These are phyloP conservation scores for Labeo rohita DNA, from an alignment of 2,113 vertebrate species.

Conservation along the genomic window DNA sequence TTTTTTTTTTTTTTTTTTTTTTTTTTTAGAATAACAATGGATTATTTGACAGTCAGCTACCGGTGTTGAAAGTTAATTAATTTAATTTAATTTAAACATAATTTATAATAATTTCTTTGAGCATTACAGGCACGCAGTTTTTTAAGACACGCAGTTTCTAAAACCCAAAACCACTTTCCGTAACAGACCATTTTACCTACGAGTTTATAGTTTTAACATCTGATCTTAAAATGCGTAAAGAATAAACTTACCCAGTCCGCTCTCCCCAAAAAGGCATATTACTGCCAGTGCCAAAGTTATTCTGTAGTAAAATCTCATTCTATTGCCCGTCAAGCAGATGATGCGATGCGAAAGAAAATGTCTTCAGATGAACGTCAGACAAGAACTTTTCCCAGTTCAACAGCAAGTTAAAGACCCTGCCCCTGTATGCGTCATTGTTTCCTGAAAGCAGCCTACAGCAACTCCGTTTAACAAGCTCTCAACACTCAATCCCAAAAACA, in stretches of 20 bases:
- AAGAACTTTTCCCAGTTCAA: conserved; percentile 38
- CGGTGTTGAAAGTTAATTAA: not conserved
- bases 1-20: not conserved
- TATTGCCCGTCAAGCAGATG: conserved; percentile 10
- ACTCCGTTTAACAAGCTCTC: conserved; percentile 42
- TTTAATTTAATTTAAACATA: not conserved
- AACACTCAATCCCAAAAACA: conserved; percentile 45
- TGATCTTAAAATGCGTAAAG: not conserved
- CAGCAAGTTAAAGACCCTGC: conserved; percentile 62
- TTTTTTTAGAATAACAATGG: not conserved
- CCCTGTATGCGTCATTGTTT: conserved; percentile 75
- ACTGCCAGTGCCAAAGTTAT: conserved; percentile 60
- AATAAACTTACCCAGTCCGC: conserved; percentile 65
- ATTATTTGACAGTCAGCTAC: not conserved
- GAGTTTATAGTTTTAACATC: not conserved
- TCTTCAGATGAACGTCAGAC: conserved; percentile 23
- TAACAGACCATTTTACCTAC: not conserved
- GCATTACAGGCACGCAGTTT: not conserved
- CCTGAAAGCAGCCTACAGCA: conserved; percentile 60
- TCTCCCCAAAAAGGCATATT: conserved; percentile 64
- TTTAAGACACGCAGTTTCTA: conserved; percentile 7
- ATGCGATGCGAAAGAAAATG: conserved; percentile 8
- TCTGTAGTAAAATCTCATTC: conserved; percentile 41
- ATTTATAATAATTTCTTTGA: not conserved
- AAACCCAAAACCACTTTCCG: not conserved